Percentiles rank a stretch among this genome's conserved stretches.
Conservation (phyloP, 2,888 invertebrate genomes). For the Desoria tigrina region DNA sequence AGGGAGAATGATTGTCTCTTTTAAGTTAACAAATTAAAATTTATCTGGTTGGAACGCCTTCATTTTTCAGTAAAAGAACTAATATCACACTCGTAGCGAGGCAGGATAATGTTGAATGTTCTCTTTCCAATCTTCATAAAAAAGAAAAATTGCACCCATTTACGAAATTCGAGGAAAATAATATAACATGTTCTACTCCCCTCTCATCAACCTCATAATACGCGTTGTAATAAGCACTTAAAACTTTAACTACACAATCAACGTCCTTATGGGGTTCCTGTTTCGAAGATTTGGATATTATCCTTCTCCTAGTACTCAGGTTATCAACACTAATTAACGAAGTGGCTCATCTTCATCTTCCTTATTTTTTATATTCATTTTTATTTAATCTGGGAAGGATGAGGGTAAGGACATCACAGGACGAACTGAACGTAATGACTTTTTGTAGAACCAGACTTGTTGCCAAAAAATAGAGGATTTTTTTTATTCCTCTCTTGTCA, state of each 20-base stretch:
- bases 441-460: too few species aligned
- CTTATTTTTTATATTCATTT: too few species aligned
- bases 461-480: too few species aligned
- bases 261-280: background rate
- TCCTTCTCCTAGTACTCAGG: background rate
- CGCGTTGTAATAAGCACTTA: constrained; percentile 16
- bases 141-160: constrained; percentile 39
- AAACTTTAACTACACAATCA: constrained; percentile 20
- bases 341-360: constrained; percentile 17
- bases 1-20: constrained; percentile 54
- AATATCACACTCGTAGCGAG: constrained; percentile 16
- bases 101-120: background rate
- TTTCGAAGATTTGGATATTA: background rate
- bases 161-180: constrained; percentile 22
- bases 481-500: too few species aligned
- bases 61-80: constrained; percentile 16
- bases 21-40: constrained; percentile 54
- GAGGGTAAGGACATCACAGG: too few species aligned
- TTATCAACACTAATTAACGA: constrained; percentile 28
- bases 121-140: constrained; percentile 26
- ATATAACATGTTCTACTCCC: constrained; percentile 25
- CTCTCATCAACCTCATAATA: constrained; percentile 25
- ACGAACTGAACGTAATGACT: too few species aligned
- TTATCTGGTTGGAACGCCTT: constrained; percentile 53
- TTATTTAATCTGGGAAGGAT: background rate